phyloP scores from a whole-genome alignment of 2,888 invertebrate species.

The Congeria kusceri region DNA sequence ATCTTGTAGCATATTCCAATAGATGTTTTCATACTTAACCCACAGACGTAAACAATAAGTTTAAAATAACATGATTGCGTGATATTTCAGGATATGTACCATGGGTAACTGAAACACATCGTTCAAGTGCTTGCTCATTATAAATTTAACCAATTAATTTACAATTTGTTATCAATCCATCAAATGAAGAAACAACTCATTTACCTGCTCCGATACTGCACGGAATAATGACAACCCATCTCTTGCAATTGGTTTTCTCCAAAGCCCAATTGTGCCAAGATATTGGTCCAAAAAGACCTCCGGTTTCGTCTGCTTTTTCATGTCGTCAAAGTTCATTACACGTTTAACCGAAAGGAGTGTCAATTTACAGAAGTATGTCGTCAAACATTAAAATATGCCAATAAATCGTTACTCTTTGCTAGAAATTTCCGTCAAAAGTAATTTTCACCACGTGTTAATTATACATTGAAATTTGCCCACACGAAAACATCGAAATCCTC shows the following conservation, averaged over 20 bases:
- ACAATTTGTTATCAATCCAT: no score
- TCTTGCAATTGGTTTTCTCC: conserved; percentile 94
- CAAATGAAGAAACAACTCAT: no score
- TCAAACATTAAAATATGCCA: no score
- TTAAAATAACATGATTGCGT: no score
- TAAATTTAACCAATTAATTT: not conserved
- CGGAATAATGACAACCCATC: conserved; percentile 96
- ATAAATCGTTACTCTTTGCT: not conserved
- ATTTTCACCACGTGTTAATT: not conserved
- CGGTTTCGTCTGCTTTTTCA: conserved; percentile 63
- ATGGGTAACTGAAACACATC: no score
- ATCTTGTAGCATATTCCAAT: no score
- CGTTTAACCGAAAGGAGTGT: conserved; percentile 13
- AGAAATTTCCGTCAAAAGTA: not conserved
- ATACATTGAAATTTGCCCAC: no score
- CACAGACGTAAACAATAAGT: no score
- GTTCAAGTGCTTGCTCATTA: no score
- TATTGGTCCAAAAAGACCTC: conserved; percentile 74
- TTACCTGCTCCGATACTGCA: conserved; percentile 93
- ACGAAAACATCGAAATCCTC: no score
- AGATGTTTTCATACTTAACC: no score
- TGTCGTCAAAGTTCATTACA: conserved; percentile 39
- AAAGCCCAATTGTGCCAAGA: conserved; percentile 88
- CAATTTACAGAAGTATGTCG: not conserved
- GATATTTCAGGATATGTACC: no score